phyloP scores from a whole-genome alignment of 2,113 vertebrate species.

The Sylvicapra grimmia region DNA sequence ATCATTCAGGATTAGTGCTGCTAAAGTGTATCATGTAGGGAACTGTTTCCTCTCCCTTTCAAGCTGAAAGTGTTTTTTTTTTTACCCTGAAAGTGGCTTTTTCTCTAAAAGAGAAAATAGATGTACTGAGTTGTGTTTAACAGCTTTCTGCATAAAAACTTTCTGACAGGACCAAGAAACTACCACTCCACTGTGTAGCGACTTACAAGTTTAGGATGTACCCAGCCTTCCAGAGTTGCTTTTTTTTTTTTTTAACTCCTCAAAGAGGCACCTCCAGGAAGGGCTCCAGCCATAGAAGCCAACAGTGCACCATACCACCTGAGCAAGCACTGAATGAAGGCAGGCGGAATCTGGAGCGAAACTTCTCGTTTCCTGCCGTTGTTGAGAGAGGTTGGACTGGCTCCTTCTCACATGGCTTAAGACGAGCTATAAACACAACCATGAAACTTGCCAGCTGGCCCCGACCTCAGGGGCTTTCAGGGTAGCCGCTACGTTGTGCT shows the following conservation, averaged over 20 bases:
- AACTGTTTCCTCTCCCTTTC: neutral
- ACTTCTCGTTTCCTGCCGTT: conserved; percentile 48
- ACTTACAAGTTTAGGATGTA: neutral
- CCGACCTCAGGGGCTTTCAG: neutral
- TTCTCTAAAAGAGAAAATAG: conserved; percentile 18
- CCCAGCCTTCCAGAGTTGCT: neutral
- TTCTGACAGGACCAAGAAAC: neutral
- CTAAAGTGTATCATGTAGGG: neutral
- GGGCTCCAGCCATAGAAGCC: neutral
- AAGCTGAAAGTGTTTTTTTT: neutral
- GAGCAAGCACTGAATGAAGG: neutral
- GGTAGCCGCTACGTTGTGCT: neutral
- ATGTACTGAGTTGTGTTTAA: neutral
- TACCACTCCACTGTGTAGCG: neutral
- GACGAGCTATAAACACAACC: conserved; percentile 24
- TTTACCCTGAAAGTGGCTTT: neutral
- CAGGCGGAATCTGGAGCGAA: conserved; percentile 29
- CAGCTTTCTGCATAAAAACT: conserved; percentile 27
- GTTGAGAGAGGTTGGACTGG: neutral
- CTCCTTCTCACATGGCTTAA: neutral
- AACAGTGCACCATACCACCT: neutral
- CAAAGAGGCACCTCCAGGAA: neutral
- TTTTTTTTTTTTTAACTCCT: neutral
- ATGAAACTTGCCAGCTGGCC: neutral
- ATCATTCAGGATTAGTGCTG: neutral